Conservation (phyloP, 1,140 invertebrate species). For the Meteorus sp. region DNA sequence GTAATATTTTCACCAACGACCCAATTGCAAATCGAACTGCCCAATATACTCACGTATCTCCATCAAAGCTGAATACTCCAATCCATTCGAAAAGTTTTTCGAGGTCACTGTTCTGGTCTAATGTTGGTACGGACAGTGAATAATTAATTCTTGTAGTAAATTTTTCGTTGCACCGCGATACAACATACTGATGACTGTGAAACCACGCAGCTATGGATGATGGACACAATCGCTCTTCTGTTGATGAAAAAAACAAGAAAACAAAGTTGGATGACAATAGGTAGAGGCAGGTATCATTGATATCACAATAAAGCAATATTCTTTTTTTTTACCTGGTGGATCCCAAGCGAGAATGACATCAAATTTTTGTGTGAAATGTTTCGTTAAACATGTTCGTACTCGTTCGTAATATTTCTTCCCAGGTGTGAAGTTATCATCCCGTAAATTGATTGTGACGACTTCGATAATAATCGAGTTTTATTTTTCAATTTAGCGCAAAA, state of each 20-base stretch:
- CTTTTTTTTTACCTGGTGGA: conserved; percentile 52
- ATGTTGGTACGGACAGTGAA: conserved; percentile 48
- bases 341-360: conserved; percentile 62
- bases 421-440: conserved; percentile 52
- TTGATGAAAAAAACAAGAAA: conserved; percentile 31
- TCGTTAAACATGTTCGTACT: conserved; percentile 48
- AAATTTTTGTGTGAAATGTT: conserved; percentile 48
- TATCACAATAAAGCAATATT: conserved; percentile 7
- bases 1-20: too few species aligned
- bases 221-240: conserved; percentile 60
- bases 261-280: too few species aligned
- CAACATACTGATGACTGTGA: conserved; percentile 48
- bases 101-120: conserved; percentile 37
- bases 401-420: conserved; percentile 60
- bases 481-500: conserved; percentile 33
- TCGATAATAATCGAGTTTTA: too few species aligned
- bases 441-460: conserved; percentile 62
- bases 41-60: conserved; percentile 54
- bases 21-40: too few species aligned
- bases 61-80: conserved; percentile 56
- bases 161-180: conserved; percentile 54
- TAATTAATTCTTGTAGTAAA: conserved; percentile 41
- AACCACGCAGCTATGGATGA: conserved; percentile 66
- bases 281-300: too few species aligned
- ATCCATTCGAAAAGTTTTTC: conserved; percentile 62